These are phyloP conservation scores for honey bee (Apis mellifera) DNA, from an alignment of 1,140 invertebrate genomes.

Conservation along the genomic window Amel_HAv3.1 CM009932.2:768501-769000, in stretches of 20 bases:
- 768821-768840: slow-evolving; percentile 5
- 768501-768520: too few relatives aligned
- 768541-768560: too few relatives aligned
- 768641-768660: too few relatives aligned
- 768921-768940: background rate
- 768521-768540: too few relatives aligned
- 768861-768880: background rate
- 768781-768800: background rate
- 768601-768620: too few relatives aligned
- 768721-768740: too few relatives aligned
- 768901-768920: background rate
- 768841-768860: background rate
- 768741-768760: background rate
- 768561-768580: too few relatives aligned
- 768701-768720: too few relatives aligned
- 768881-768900: background rate
- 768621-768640: too few relatives aligned
- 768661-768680: too few relatives aligned
- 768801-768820: background rate
- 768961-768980: background rate
- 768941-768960: background rate
- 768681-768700: too few relatives aligned
- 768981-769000: background rate
- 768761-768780: background rate
- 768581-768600: too few relatives aligned